Conservation (phyloP, 2,113 vertebrate species). For the Elephas maximus region DNA sequence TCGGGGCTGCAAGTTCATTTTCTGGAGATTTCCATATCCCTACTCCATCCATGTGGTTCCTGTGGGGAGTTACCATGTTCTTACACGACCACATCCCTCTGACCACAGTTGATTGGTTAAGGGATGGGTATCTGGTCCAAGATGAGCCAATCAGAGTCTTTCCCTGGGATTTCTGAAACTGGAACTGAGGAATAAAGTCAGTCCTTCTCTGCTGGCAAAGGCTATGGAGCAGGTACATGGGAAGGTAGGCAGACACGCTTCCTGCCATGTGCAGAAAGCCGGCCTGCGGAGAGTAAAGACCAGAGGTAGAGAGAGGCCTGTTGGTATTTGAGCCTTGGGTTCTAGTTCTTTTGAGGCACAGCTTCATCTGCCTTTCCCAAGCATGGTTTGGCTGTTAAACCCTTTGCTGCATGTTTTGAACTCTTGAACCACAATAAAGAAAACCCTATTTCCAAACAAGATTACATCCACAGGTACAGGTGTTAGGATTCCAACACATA, state of each 20-base stretch:
- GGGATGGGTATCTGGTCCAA: not conserved
- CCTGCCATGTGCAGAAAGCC: not conserved
- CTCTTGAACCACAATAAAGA: not conserved
- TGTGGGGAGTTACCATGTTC: not conserved
- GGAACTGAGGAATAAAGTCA: not conserved
- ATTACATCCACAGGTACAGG: not conserved
- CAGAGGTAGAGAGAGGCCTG: not conserved
- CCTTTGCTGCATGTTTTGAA: not conserved
- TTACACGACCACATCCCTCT: not conserved
- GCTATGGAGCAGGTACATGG: not conserved
- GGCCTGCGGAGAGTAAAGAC: not conserved
- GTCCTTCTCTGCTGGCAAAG: not conserved
- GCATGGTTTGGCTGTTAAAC: slow-evolving; percentile 12
- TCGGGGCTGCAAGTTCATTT: not conserved
- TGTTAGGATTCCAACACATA: not conserved
- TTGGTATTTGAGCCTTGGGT: not conserved
- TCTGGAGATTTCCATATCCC: not conserved
- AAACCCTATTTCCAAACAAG: not conserved
- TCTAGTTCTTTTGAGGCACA: not conserved
- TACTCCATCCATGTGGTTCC: not conserved
- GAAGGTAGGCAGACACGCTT: not conserved
- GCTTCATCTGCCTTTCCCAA: not conserved
- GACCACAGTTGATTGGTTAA: slow-evolving; percentile 32
- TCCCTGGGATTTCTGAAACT: slow-evolving; percentile 63
- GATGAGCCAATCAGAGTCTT: slow-evolving; percentile 57